These are phyloP conservation scores for Mergus octosetaceus DNA, from an alignment of 2,797 vertebrate genomes.

Conservation along the genomic window DNA sequence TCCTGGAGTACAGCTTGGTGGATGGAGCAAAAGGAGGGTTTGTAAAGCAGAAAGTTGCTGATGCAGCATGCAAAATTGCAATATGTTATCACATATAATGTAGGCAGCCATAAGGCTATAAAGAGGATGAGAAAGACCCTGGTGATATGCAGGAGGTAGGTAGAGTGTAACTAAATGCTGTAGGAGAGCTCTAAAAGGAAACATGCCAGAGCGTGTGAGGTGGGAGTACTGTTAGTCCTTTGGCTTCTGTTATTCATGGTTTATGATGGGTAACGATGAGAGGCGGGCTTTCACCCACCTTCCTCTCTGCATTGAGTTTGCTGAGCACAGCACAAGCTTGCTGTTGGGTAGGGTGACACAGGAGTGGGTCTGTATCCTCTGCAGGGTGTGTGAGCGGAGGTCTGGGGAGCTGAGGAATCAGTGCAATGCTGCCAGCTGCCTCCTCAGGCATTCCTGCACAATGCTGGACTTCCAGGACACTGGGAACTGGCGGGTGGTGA, in stretches of 20 bases:
- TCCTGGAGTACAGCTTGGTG: neutral
- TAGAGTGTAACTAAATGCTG: neutral
- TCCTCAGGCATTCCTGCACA: neutral
- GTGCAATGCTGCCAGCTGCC: constrained; percentile 26
- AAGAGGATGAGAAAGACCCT: neutral
- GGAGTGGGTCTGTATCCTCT: neutral
- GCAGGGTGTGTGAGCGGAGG: neutral
- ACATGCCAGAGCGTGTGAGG: too few relatives aligned
- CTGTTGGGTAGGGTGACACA: neutral
- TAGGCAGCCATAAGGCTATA: neutral
- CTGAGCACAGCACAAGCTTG: neutral
- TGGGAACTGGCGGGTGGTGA: neutral
- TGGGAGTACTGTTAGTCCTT: neutral
- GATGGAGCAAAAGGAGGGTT: neutral
- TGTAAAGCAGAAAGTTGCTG: neutral
- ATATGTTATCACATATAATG: neutral
- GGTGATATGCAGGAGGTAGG: neutral
- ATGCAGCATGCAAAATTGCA: neutral
- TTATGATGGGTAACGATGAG: neutral
- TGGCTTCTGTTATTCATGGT: neutral
- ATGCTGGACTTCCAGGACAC: neutral
- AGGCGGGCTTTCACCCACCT: neutral
- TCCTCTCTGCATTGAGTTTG: neutral
- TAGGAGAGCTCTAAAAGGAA: neutral
- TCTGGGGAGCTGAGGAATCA: constrained; percentile 8